phyloP scores from a whole-genome alignment of 37 sponge, comb jelly and placozoan species.

The Crambe crambe region DNA sequence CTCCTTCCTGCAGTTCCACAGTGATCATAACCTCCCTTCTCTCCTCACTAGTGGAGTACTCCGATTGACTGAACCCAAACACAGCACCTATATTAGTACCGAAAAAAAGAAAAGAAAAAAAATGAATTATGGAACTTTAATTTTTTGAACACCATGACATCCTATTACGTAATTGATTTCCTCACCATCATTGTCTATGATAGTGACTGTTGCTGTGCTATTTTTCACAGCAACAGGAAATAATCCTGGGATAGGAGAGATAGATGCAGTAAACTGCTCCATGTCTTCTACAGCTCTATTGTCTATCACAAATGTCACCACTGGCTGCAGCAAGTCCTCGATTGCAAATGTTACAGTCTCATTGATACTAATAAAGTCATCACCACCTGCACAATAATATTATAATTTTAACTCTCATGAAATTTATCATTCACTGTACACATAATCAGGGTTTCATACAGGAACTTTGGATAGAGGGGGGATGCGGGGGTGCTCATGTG shows the following conservation, averaged over 20 bases:
- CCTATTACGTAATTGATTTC: not conserved
- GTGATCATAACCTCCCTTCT: not conserved
- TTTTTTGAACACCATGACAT: not conserved
- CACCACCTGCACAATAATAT: conserved; percentile 4
- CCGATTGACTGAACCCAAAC: not conserved
- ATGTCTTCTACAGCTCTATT: conserved; percentile 12
- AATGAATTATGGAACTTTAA: not conserved
- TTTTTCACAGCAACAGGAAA: conserved; percentile 29
- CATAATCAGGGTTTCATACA: too few species aligned
- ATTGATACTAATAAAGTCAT: conserved; percentile 4
- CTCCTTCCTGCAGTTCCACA: not conserved
- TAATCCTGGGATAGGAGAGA: conserved; percentile 1
- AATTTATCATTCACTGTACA: not conserved
- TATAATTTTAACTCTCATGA: not conserved
- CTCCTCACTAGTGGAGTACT: not conserved
- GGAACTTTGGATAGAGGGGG: too few species aligned
- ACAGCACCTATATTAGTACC: not conserved
- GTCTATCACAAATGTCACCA: not conserved
- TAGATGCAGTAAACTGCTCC: conserved; percentile 12
- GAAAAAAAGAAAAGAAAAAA: not conserved
- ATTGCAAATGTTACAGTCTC: not conserved
- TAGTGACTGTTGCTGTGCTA: conserved; percentile 1
- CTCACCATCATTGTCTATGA: conserved; percentile 40
- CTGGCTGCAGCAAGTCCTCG: conserved; percentile 1
- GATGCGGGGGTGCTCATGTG: not conserved